These are phyloP conservation scores for Nomada flava DNA, from an alignment of 2,888 invertebrate genomes.

Conservation along the genomic window DNA sequence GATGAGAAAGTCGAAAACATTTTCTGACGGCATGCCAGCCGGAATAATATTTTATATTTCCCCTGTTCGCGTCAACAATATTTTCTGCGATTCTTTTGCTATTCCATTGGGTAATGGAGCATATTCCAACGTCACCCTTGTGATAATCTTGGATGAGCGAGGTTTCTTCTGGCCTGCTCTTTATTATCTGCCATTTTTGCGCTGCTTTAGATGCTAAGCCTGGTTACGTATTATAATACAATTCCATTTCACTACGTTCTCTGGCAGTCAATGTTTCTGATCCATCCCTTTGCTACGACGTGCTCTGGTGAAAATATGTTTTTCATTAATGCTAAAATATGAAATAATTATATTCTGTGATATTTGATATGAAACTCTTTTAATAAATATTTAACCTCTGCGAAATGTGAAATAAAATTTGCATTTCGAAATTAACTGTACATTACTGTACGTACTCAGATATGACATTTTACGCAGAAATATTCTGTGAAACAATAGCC, in stretches of 20 bases:
- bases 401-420: no score
- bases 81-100: constrained; percentile 52
- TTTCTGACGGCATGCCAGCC: neutral
- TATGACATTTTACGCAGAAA: no score
- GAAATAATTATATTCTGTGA: no score
- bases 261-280: constrained; percentile 10
- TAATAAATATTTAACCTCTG: no score
- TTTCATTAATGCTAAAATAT: no score
- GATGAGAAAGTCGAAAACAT: no score
- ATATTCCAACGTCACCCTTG: constrained; percentile 47
- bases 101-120: constrained; percentile 6
- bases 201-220: constrained; percentile 34
- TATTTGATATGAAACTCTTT: no score
- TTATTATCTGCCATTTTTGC: constrained; percentile 49
- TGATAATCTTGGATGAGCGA: constrained; percentile 47
- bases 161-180: constrained; percentile 3
- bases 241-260: constrained; percentile 32
- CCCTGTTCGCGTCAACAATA: constrained; percentile 47
- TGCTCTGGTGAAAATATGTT: no score
- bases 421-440: no score
- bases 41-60: constrained; percentile 50
- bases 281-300: neutral
- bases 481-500: neutral
- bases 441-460: no score
- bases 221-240: constrained; percentile 46